A percentile compares a stretch with the other conserved stretches of the same genome.
These are phyloP conservation scores for Maccullochella peelii DNA, from an alignment of 2,113 vertebrate species.

Conservation along the genomic window DNA sequence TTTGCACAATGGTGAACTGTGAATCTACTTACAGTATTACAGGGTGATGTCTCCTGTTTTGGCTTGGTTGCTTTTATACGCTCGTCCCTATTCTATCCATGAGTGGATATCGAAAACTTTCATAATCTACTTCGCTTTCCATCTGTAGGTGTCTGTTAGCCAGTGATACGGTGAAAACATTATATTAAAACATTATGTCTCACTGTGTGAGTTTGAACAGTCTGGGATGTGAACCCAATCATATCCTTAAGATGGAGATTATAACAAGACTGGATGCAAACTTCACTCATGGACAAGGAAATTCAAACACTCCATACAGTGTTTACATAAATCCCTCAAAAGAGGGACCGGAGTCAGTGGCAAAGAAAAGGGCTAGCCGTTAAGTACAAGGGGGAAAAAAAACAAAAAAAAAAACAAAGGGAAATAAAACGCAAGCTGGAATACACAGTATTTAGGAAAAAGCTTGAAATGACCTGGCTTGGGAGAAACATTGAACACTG, in stretches of 20 bases:
- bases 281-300: slow-evolving; percentile 12
- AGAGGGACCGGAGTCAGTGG: slow-evolving; percentile 12
- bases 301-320: slow-evolving; percentile 30
- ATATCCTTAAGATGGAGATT: neutral
- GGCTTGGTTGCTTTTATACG: slow-evolving; percentile 10
- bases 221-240: neutral
- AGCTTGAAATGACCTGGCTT: slow-evolving; percentile 51
- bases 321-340: slow-evolving; percentile 24
- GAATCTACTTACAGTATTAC: slow-evolving; percentile 17
- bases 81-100: neutral
- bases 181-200: neutral
- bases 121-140: neutral
- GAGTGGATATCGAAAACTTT: neutral
- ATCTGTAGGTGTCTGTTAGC: neutral
- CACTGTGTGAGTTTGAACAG: slow-evolving; percentile 13
- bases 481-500: slow-evolving; percentile 63
- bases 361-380: slow-evolving; percentile 13
- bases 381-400: slow-evolving; percentile 46
- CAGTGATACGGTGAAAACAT: slow-evolving; percentile 13
- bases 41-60: slow-evolving; percentile 20
- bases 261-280: slow-evolving; percentile 13
- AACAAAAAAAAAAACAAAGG: too few relatives aligned
- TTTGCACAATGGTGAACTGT: slow-evolving; percentile 35
- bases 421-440: slow-evolving; percentile 37
- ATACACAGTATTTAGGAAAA: slow-evolving; percentile 46